Conservation (phyloP, 2,113 vertebrate species). For the Callospermophilus lateralis region DNA sequence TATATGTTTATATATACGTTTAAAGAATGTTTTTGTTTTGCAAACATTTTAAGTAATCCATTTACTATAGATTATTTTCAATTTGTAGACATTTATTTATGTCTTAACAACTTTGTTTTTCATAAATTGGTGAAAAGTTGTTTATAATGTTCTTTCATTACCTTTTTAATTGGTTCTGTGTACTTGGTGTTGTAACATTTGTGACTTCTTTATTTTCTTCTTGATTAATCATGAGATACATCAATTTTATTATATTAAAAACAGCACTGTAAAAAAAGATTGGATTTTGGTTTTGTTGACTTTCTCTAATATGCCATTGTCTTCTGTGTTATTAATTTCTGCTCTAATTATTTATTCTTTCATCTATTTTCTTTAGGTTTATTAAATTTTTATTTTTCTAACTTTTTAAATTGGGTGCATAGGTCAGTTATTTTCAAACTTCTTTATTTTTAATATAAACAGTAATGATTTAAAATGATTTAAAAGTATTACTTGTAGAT, state of each 20-base stretch:
- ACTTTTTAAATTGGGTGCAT: not conserved
- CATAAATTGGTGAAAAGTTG: not conserved
- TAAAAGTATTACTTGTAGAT: not conserved
- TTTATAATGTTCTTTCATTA: not conserved
- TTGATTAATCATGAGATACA: not conserved
- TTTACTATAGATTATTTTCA: not conserved
- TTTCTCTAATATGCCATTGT: not conserved
- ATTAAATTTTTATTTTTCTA: not conserved
- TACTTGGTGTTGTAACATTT: not conserved
- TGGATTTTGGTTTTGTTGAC: not conserved
- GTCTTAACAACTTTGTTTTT: constrained; percentile 1
- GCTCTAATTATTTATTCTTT: not conserved
- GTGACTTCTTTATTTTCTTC: not conserved
- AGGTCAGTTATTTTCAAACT: not conserved
- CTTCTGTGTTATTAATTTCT: constrained; percentile 22
- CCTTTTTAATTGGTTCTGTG: not conserved
- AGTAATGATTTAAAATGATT: not conserved
- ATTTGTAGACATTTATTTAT: constrained; percentile 10
- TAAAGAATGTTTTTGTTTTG: not conserved
- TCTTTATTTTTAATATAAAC: constrained; percentile 25
- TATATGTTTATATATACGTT: not conserved
- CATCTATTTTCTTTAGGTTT: not conserved
- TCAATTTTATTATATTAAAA: not conserved
- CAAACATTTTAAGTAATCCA: not conserved
- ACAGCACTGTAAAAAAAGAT: too few relatives aligned